Evolutionary conservation across 2,797 vertebrate species (phyloP).

Genomic region (Enteromius treurensis): DNA sequence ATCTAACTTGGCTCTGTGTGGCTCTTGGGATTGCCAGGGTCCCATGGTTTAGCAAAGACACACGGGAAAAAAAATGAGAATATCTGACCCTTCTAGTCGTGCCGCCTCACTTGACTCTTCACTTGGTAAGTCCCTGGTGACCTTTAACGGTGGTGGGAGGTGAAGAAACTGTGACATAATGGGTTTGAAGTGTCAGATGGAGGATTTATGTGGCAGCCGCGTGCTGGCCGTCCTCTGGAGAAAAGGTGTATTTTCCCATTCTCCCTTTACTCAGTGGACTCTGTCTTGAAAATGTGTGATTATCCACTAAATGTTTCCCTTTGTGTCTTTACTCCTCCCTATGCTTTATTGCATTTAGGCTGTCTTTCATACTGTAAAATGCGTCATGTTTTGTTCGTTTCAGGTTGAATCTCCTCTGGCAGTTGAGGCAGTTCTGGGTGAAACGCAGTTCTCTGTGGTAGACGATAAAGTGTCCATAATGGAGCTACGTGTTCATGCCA

Average conservation of each 20-base stretch:
- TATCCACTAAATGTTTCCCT: background rate
- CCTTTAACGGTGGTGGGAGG: slow-evolving; percentile 57
- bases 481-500: slow-evolving; percentile 87
- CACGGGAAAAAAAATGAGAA: background rate
- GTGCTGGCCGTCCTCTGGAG: slow-evolving; percentile 40
- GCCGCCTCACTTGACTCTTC: slow-evolving; percentile 53
- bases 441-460: slow-evolving; percentile 86
- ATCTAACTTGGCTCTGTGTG: background rate
- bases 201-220: slow-evolving; percentile 18
- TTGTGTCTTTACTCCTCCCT: background rate
- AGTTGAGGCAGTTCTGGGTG: slow-evolving; percentile 89
- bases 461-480: slow-evolving; percentile 97
- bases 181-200: slow-evolving; percentile 50
- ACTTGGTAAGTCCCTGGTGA: slow-evolving; percentile 59
- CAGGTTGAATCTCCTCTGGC: slow-evolving; percentile 96
- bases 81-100: slow-evolving; percentile 37
- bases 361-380: background rate
- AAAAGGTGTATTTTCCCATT: slow-evolving; percentile 37
- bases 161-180: slow-evolving; percentile 58
- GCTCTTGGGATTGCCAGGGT: slow-evolving; percentile 1
- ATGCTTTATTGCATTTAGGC: background rate
- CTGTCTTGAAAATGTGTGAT: slow-evolving; percentile 10
- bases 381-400: slow-evolving; percentile 17
- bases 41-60: slow-evolving; percentile 7
- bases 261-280: slow-evolving; percentile 52